Percentiles rank a stretch among this genome's conserved stretches.
phyloP scores from a whole-genome alignment of 2,888 invertebrate genomes.

The Aradus depressus region DNA sequence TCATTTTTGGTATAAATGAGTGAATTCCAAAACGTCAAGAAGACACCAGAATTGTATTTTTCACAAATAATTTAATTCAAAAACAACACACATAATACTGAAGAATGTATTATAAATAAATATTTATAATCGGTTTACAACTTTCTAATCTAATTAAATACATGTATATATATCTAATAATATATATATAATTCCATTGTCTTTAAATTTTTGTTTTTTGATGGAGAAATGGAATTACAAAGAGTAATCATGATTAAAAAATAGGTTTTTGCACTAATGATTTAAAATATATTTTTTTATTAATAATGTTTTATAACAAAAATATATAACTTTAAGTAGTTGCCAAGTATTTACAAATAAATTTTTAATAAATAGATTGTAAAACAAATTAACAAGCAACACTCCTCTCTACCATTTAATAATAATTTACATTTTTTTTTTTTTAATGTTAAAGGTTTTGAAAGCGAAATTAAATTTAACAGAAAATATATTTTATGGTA shows the following conservation, averaged over 20 bases:
- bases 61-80: constrained; percentile 24
- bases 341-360: constrained; percentile 26
- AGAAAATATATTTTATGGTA: background rate
- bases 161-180: constrained; percentile 19
- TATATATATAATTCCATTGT: too few species aligned
- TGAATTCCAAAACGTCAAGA: too few species aligned
- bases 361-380: constrained; percentile 15
- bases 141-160: constrained; percentile 15
- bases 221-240: constrained; percentile 10
- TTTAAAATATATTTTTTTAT: constrained; percentile 24
- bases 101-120: constrained; percentile 22
- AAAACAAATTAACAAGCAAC: constrained; percentile 17
- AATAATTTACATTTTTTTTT: too few species aligned
- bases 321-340: constrained; percentile 26
- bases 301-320: constrained; percentile 24
- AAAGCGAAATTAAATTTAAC: too few species aligned
- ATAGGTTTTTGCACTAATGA: constrained; percentile 24
- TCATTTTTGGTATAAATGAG: too few species aligned
- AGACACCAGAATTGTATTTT: constrained; percentile 7
- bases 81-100: constrained; percentile 25
- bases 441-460: too few species aligned
- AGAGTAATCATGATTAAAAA: constrained; percentile 21
- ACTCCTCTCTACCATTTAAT: constrained; percentile 10
- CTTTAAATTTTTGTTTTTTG: too few species aligned
- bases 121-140: constrained; percentile 11